Evolutionary conservation across 2,113 vertebrate genomes (phyloP), one percentile per base, ranked within the genome.

Genomic region (Gasterosteus nipponicus): DNA sequence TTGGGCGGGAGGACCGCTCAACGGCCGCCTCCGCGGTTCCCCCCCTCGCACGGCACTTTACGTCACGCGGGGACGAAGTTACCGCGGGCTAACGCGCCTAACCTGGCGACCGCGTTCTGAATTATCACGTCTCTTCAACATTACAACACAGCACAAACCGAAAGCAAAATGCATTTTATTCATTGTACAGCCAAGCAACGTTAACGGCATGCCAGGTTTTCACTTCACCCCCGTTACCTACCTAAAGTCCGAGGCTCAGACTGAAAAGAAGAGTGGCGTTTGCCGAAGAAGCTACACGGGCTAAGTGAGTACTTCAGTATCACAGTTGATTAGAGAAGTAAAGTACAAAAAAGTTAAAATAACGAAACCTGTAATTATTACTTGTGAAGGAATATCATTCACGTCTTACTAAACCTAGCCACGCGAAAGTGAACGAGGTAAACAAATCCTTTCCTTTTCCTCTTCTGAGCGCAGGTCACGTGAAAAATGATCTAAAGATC

Each of bases 171-270:
- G 81, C 78, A 80, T 62, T 83, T 78, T 77, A 82, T 80, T 78
- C n/a, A 14, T 4, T 14, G 22, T 75, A 72, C 77, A 77, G 10
- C 53, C 33, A 85, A 86, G 46, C 71, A 8, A 77, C 18, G 73
- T 78, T 86, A 86, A 87, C 53, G 83, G 63, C 73, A 80, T 64
- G 46, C 80, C 51, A 80, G 77, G 78, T 84, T 86, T 77, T 74
- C 67, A 87, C 70, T 83, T 79, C 79, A 87, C 61, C 70, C 88
- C 69, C 83, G 88, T 92, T 92, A 94, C 94, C 93, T 94, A 94
- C 94, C 94, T 91, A 93, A 90, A 91, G 90, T 94, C 93, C 94
- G 72, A 89, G 90, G 86, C 90, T 94, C 86, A 92, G 91, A 91
- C 82, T 89, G 89, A 91, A 92, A 93, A 26, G 22, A 26, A 91